phyloP scores from a whole-genome alignment of 2,888 invertebrate genomes.

The Lutraria lutraria region DNA sequence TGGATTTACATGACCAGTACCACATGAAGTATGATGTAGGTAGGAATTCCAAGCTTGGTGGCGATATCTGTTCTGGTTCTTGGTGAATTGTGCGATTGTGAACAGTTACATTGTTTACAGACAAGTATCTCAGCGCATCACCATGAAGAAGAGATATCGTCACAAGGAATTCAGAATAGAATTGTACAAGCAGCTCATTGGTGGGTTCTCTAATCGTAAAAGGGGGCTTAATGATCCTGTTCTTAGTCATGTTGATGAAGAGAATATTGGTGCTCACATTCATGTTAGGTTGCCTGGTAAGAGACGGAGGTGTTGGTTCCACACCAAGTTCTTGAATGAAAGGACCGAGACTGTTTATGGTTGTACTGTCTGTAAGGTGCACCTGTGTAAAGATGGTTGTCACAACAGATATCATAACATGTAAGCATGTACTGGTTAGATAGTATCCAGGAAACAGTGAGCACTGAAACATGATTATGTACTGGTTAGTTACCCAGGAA shows the following conservation, averaged over 20 bases:
- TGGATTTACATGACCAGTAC: constrained; percentile 64
- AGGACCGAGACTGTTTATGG: constrained; percentile 29
- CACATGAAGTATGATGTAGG: constrained; percentile 52
- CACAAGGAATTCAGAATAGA: neutral
- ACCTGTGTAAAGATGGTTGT: constrained; percentile 34
- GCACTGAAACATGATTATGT: too few relatives aligned
- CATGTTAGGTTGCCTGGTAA: constrained; percentile 12
- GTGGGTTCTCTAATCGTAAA: constrained; percentile 13
- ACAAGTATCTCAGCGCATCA: too few relatives aligned
- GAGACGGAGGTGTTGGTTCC: constrained; percentile 19
- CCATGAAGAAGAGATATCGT: too few relatives aligned
- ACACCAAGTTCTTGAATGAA: constrained; percentile 15
- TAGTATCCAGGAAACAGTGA: too few relatives aligned
- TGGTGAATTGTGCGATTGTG: constrained; percentile 58
- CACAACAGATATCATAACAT: constrained; percentile 24
- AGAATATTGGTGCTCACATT: constrained; percentile 19
- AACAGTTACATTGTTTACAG: constrained; percentile 27
- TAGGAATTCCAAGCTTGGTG: constrained; percentile 57
- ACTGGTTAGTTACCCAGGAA: too few relatives aligned
- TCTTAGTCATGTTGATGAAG: neutral
- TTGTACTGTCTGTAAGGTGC: constrained; percentile 23
- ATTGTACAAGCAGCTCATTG: constrained; percentile 23
- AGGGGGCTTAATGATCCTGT: neutral
- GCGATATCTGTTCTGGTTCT: constrained; percentile 58
- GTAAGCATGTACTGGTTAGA: neutral